Conservation (phyloP, 2,888 invertebrate genomes). For the Dermolepida albohirtum region DNA sequence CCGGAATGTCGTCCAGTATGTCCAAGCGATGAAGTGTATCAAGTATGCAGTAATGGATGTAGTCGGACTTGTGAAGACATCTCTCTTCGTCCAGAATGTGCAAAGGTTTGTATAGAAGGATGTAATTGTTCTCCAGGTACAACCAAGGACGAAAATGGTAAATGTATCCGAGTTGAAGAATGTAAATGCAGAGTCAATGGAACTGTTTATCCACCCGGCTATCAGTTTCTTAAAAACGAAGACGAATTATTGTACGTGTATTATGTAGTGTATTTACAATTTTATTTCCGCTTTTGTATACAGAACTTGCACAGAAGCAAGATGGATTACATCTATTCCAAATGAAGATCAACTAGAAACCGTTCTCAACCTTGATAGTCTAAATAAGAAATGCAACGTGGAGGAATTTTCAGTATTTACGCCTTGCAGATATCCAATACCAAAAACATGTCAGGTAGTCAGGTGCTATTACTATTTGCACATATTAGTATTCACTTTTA, state of each 20-base stretch:
- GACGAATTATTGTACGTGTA: slow-evolving; percentile 14
- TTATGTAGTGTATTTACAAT: not conserved
- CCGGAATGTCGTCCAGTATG: slow-evolving; percentile 18
- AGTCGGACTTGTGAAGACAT: slow-evolving; percentile 29
- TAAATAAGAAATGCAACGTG: slow-evolving; percentile 72
- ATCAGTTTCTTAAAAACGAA: not conserved
- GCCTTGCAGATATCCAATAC: slow-evolving; percentile 77
- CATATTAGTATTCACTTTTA: too few species aligned
- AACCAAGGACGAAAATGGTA: slow-evolving; percentile 12
- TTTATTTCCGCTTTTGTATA: not conserved
- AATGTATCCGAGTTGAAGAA: slow-evolving; percentile 20
- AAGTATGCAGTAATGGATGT: slow-evolving; percentile 21
- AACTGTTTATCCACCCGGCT: slow-evolving; percentile 11
- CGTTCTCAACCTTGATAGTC: slow-evolving; percentile 63
- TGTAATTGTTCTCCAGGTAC: slow-evolving; percentile 26
- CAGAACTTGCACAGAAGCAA: slow-evolving; percentile 72
- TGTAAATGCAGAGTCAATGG: slow-evolving; percentile 20
- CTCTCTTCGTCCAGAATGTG: slow-evolving; percentile 9
- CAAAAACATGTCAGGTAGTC: slow-evolving; percentile 76
- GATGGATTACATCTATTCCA: slow-evolving; percentile 76
- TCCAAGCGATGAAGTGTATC: slow-evolving; percentile 29
- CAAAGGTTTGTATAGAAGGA: slow-evolving; percentile 20
- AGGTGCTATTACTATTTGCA: too few species aligned
- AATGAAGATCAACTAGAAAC: slow-evolving; percentile 65
- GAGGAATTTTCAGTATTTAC: slow-evolving; percentile 74